These are phyloP conservation scores for Osmoderma eremita DNA, from an alignment of 2,888 invertebrate genomes.

Conservation along the genomic window DNA sequence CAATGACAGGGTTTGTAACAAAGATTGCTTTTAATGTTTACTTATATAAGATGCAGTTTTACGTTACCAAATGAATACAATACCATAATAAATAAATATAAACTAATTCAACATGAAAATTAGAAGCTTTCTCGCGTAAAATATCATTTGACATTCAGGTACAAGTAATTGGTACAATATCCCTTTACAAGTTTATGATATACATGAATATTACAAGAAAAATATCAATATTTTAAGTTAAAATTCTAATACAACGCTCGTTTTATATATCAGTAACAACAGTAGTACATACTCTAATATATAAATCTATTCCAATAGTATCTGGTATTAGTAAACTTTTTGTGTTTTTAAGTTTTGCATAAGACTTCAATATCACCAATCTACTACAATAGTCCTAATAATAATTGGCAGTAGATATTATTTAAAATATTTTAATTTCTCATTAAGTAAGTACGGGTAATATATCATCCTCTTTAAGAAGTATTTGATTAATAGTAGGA, in stretches of 20 bases:
- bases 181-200: neutral
- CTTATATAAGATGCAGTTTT: too few relatives aligned
- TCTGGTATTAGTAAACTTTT: conserved; percentile 48
- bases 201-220: neutral
- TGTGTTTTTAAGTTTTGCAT: conserved; percentile 58
- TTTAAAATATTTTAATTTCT: conserved; percentile 44
- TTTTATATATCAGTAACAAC: conserved; percentile 28
- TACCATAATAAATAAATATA: too few relatives aligned
- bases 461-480: conserved; percentile 41
- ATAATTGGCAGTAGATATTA: conserved; percentile 63
- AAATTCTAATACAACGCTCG: conserved; percentile 11
- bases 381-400: conserved; percentile 56
- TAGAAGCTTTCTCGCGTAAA: neutral
- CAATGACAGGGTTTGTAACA: too few relatives aligned
- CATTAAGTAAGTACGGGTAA: conserved; percentile 24
- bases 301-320: conserved; percentile 50
- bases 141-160: conserved; percentile 19
- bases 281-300: conserved; percentile 36
- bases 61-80: too few relatives aligned
- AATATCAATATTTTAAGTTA: neutral
- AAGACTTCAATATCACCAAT: conserved; percentile 65
- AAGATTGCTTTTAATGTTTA: too few relatives aligned
- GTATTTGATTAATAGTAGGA: conserved; percentile 38
- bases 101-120: too few relatives aligned
- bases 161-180: conserved; percentile 29